These are phyloP conservation scores for Trissolcus japonicus DNA, from an alignment of 2,888 invertebrate species.

Conservation along the genomic window DNA sequence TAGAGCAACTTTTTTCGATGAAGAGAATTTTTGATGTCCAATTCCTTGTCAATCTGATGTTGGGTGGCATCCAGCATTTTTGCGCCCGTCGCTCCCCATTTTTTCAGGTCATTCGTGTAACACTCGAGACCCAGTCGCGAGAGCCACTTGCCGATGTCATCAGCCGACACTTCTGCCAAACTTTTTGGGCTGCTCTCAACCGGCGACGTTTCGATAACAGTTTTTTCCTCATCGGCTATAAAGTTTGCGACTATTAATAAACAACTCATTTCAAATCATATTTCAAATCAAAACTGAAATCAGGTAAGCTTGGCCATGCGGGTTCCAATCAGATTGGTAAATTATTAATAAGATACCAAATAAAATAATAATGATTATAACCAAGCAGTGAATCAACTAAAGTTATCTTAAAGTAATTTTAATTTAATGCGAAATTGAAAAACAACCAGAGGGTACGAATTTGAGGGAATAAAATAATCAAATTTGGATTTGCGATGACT, in stretches of 20 bases:
- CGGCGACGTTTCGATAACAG: constrained; percentile 76
- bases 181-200: constrained; percentile 76
- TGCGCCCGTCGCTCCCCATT: constrained; percentile 89
- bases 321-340: no score
- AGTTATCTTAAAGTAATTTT: not conserved
- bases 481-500: no score
- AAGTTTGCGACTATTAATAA: constrained; percentile 15
- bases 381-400: no score
- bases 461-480: not conserved
- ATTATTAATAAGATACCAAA: no score
- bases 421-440: not conserved
- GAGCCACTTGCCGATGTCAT: constrained; percentile 89
- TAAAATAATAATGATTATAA: no score
- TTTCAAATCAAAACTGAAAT: no score
- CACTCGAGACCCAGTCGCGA: constrained; percentile 85
- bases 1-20: constrained; percentile 93
- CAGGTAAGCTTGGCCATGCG: no score
- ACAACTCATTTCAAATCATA: no score
- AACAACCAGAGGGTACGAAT: not conserved
- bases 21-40: constrained; percentile 88
- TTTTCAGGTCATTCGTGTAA: constrained; percentile 87
- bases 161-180: constrained; percentile 88
- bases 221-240: constrained; percentile 82
- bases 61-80: constrained; percentile 88
- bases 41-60: constrained; percentile 91